Base-by-base conservation (phyloP, 2,888 invertebrate genomes). In the Stratiomys singularior region DNA sequence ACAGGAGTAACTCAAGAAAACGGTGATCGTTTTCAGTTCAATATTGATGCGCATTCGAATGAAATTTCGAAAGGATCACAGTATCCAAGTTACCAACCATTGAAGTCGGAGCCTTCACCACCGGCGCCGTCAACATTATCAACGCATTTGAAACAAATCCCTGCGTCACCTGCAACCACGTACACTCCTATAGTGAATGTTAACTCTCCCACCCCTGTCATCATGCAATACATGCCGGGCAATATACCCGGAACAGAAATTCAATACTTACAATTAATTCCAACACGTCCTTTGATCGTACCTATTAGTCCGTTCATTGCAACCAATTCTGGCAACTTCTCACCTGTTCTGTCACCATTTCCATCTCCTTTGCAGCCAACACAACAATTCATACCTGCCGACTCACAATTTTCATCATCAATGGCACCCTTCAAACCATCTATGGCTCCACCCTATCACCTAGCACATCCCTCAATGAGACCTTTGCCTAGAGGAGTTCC, bases 181-280 rank as follows among this genome's bases (percentile, higher is more conserved):
- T 74, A 21, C 60, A 30, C 74, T 23, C 74, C 74, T 18, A 18
- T 67, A 21, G 44, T 69, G 47, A 46, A 23, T 4, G 28, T 28
- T 1, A 58, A 58, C 15, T 37, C 74, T 5, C 77, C 81, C 18
- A 85, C 85, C 1, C 86, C 87, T 0, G 83, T 87, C 71, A 78
- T 87, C 64, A 86, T 87, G 86, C 87, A 87, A 76, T 87, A 87
- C 78, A 77, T 87, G 47, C 85, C 87, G 1, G 83, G 84, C 60
- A 72, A 82, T 1, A 80, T 83, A 23, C 83, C 84, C 69, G 84
- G 83, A 71, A 23, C 28, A 18, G 84, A 85, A 0, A 82, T 87
- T 2, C 87, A 87, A 76, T 87, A 87, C 78, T 80, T 87, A 7
- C 87, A 87, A 76, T 78, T 87, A 18, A 86, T 87, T 76, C 87